Conservation (phyloP, 2,797 vertebrate species). For the Macrochelys suwanniensis region DNA sequence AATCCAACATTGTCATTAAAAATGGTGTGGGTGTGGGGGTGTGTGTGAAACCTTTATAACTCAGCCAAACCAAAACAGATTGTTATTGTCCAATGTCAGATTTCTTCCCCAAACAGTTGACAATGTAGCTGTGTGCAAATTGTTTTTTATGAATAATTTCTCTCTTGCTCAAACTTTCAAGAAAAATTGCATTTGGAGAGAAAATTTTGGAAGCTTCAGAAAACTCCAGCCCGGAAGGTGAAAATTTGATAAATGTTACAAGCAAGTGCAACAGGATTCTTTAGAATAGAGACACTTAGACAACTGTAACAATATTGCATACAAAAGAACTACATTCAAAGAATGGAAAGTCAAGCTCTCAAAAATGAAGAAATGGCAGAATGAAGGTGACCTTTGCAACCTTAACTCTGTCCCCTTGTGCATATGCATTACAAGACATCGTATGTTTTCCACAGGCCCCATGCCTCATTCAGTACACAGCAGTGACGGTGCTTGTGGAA, state of each 20-base stretch:
- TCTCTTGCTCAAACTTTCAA: neutral
- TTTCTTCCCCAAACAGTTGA: neutral
- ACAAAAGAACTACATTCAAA: neutral
- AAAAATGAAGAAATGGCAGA: neutral
- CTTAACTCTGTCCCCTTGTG: neutral
- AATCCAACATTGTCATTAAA: neutral
- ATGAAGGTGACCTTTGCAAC: neutral
- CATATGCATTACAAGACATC: neutral
- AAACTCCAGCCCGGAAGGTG: neutral
- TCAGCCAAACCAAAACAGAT: neutral
- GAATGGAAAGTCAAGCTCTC: neutral
- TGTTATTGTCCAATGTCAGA: neutral
- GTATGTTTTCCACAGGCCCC: neutral
- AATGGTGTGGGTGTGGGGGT: neutral
- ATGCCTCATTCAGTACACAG: neutral
- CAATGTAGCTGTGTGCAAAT: neutral
- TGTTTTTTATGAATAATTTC: too few relatives aligned
- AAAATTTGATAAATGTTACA: neutral
- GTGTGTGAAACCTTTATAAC: neutral
- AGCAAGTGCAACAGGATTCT: neutral
- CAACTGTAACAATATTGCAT: neutral
- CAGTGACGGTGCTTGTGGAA: neutral
- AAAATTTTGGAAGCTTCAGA: neutral
- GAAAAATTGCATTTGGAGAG: neutral
- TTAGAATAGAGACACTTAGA: neutral